Evolutionary conservation across 2,797 vertebrate species (phyloP).

Genomic region (Alosa sapidissima): DNA sequence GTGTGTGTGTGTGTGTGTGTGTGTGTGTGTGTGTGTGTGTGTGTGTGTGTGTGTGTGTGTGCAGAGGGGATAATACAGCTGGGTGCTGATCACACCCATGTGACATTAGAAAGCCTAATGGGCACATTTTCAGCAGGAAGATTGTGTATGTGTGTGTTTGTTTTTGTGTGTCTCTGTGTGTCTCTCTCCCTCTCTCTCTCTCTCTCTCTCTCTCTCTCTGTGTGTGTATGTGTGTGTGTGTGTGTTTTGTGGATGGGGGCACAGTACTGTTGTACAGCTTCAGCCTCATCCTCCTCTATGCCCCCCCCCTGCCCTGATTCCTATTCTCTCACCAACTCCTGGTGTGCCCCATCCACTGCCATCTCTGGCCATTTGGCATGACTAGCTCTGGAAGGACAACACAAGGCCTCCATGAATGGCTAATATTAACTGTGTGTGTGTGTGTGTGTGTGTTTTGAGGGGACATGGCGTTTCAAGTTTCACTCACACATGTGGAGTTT

Average conservation of each 20-base stretch:
- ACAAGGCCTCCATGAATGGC: constrained; percentile 45
- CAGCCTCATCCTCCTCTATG: constrained; percentile 65
- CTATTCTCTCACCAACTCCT: constrained; percentile 49
- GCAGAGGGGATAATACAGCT: constrained; percentile 56
- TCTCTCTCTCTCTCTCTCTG: neutral
- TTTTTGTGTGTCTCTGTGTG: constrained; percentile 41
- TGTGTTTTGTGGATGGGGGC: constrained; percentile 34
- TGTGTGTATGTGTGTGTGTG: neutral
- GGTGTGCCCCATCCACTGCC: neutral
- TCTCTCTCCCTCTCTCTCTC: neutral
- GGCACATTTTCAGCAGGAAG: constrained; percentile 64
- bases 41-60: too few relatives aligned
- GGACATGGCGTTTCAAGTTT: neutral
- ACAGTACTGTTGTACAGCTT: constrained; percentile 61
- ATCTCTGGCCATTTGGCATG: constrained; percentile 58
- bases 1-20: too few relatives aligned
- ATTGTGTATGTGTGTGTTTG: constrained; percentile 1
- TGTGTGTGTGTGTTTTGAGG: neutral
- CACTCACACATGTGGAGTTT: constrained; percentile 14
- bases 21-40: too few relatives aligned
- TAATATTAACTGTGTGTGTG: constrained; percentile 49
- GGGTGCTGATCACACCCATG: constrained; percentile 68
- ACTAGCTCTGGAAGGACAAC: constrained; percentile 53
- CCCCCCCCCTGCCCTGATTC: constrained; percentile 64
- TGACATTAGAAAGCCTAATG: constrained; percentile 70